phyloP scores from a whole-genome alignment of 2,113 vertebrate species.

The Pseudorasbora parva region DNA sequence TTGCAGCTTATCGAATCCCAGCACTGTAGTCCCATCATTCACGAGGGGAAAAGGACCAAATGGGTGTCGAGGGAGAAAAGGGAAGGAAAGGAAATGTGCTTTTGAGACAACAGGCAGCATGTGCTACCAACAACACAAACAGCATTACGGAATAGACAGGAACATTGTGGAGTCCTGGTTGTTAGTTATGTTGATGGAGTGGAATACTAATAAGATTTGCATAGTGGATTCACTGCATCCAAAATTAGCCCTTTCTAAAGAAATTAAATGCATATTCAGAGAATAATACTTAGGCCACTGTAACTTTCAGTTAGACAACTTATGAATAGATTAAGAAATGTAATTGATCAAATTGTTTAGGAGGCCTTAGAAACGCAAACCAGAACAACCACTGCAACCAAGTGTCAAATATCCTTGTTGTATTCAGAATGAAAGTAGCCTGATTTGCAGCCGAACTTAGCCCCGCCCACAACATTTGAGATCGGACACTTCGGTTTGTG shows the following conservation, averaged over 20 bases:
- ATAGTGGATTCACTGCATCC: background rate
- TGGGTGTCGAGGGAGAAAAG: slow-evolving; percentile 19
- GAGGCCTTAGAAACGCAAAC: background rate
- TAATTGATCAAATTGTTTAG: background rate
- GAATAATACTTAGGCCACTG: background rate
- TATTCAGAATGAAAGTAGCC: slow-evolving; percentile 40
- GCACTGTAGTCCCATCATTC: slow-evolving; percentile 81
- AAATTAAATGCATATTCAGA: background rate
- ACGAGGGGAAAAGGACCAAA: slow-evolving; percentile 59
- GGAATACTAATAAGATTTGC: background rate
- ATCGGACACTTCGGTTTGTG: too few relatives aligned
- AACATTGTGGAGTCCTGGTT: slow-evolving; percentile 7
- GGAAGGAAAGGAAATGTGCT: slow-evolving; percentile 55
- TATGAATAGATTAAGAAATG: background rate
- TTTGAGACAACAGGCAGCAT: slow-evolving; percentile 69
- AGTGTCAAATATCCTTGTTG: slow-evolving; percentile 36
- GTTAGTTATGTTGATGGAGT: slow-evolving; percentile 26
- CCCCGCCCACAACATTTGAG: too few relatives aligned
- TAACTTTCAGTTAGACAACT: background rate
- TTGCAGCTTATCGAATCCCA: slow-evolving; percentile 90
- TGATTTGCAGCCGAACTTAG: too few relatives aligned
- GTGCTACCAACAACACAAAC: slow-evolving; percentile 59
- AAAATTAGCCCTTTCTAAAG: background rate
- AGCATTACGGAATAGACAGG: slow-evolving; percentile 20
- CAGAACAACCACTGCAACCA: slow-evolving; percentile 10